phyloP scores from a whole-genome alignment of 2,113 vertebrate genomes.

The Elaphurus davidianus region DNA sequence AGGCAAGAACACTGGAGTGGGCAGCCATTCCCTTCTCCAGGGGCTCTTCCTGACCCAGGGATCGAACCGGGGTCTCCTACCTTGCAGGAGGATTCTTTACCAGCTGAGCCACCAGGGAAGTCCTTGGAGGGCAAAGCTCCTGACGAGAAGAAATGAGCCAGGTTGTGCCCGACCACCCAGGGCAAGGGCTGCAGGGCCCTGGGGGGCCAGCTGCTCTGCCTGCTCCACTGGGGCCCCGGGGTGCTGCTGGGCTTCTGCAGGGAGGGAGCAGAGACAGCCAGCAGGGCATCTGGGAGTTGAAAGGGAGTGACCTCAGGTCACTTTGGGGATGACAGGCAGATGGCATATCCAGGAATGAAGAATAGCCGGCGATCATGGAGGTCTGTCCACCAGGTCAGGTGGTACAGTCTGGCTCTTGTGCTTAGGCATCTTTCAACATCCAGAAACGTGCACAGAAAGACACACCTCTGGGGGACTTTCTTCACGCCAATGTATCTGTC shows the following conservation, averaged over 20 bases:
- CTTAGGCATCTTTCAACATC: neutral
- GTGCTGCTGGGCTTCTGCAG: neutral
- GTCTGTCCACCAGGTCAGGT: too few species aligned
- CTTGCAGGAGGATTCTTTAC: neutral
- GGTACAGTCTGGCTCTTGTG: neutral
- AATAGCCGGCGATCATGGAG: accelerated
- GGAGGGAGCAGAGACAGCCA: neutral
- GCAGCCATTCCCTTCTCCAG: neutral
- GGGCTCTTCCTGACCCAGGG: neutral
- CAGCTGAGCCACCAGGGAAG: neutral
- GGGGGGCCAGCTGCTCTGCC: neutral
- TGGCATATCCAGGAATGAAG: neutral
- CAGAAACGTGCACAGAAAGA: neutral
- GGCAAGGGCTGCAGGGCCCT: neutral
- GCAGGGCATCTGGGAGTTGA: neutral
- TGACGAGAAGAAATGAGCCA: neutral
- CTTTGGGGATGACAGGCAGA: neutral
- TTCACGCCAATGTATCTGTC: neutral
- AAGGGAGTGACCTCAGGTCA: neutral
- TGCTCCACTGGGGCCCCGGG: neutral
- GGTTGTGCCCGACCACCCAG: neutral
- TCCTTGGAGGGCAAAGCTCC: neutral
- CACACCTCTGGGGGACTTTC: too few species aligned
- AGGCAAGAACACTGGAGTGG: neutral
- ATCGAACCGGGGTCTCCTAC: neutral